Percentiles rank a stretch among this genome's conserved stretches.
These are phyloP conservation scores for Arrhamphus sclerolepis DNA, from an alignment of 2,797 vertebrate genomes.

Conservation along the genomic window DNA sequence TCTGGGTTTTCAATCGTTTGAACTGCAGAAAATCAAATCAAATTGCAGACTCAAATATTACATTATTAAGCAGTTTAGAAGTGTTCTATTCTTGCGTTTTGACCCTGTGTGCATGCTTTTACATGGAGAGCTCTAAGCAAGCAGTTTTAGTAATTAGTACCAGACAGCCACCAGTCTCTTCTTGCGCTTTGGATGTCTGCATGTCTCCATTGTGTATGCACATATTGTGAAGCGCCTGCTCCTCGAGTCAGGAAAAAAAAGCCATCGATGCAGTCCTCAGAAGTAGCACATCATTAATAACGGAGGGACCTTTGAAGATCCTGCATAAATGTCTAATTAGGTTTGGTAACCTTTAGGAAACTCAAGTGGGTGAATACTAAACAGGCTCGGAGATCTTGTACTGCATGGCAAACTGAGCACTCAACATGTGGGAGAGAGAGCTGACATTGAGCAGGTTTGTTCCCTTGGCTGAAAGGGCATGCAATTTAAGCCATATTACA, in stretches of 20 bases:
- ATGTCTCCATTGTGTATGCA: slow-evolving; percentile 68
- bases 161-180: slow-evolving; percentile 28
- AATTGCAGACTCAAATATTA: not conserved
- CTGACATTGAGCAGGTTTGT: slow-evolving; percentile 76
- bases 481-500: slow-evolving; percentile 73
- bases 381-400: slow-evolving; percentile 71
- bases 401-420: slow-evolving; percentile 79
- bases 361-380: slow-evolving; percentile 81
- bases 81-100: slow-evolving; percentile 1
- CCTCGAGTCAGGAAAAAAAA: slow-evolving; percentile 67
- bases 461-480: slow-evolving; percentile 71
- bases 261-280: slow-evolving; percentile 77
- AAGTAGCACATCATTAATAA: slow-evolving; percentile 84
- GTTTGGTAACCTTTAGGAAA: slow-evolving; percentile 85
- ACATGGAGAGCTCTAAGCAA: not conserved
- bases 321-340: slow-evolving; percentile 85
- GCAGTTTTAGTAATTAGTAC: slow-evolving; percentile 36
- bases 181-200: slow-evolving; percentile 41
- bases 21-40: not conserved
- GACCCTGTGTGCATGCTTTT: slow-evolving; percentile 14
- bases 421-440: slow-evolving; percentile 74
- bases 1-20: too few relatives aligned
- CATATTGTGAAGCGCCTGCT: slow-evolving; percentile 72
- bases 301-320: slow-evolving; percentile 83
- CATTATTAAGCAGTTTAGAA: not conserved